Evolutionary conservation across 1,140 invertebrate species (phyloP).

Genomic region (Drosophila parabipectinata): DNA sequence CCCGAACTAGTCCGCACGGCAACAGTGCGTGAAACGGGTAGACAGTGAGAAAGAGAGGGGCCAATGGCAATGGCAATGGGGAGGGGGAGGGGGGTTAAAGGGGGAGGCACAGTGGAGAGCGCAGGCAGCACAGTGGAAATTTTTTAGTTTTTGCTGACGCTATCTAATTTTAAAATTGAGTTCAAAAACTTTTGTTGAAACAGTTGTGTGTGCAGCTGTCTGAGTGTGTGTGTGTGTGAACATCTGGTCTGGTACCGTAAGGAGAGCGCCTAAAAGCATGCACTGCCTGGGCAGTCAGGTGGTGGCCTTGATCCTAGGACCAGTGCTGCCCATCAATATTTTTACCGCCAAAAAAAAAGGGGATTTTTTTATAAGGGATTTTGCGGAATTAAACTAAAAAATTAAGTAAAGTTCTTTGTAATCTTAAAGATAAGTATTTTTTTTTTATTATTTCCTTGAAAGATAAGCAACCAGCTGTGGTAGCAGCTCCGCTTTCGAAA

Average conservation of each 20-base stretch:
- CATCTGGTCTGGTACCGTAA: conserved; percentile 22
- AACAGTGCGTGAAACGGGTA: conserved; percentile 17
- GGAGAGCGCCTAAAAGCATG: conserved; percentile 12
- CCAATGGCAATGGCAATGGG: conserved; percentile 3
- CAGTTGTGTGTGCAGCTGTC: conserved; percentile 43
- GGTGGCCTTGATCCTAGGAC: conserved; percentile 11
- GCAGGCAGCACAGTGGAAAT: conserved; percentile 47
- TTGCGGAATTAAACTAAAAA: no score
- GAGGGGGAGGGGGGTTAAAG: background rate
- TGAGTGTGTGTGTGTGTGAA: background rate
- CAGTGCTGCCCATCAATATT: conserved; percentile 12
- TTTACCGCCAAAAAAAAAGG: conserved; percentile 2
- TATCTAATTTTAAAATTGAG: conserved; percentile 50
- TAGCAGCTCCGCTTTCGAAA: no score
- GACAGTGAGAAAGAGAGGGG: background rate
- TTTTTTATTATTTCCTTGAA: no score
- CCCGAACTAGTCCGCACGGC: conserved; percentile 24
- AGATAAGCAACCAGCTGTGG: no score
- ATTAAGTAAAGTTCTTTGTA: no score
- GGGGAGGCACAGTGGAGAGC: conserved; percentile 16
- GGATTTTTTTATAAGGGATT: background rate
- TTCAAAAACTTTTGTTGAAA: conserved; percentile 56
- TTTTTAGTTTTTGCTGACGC: conserved; percentile 53
- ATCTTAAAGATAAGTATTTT: background rate
- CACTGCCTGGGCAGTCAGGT: conserved; percentile 1